Percentiles rank a stretch among this genome's conserved stretches.
These are phyloP conservation scores for Lytechinus variegatus DNA, from an alignment of 35 echinoderm and acorn worm species.

Conservation along the genomic window DNA sequence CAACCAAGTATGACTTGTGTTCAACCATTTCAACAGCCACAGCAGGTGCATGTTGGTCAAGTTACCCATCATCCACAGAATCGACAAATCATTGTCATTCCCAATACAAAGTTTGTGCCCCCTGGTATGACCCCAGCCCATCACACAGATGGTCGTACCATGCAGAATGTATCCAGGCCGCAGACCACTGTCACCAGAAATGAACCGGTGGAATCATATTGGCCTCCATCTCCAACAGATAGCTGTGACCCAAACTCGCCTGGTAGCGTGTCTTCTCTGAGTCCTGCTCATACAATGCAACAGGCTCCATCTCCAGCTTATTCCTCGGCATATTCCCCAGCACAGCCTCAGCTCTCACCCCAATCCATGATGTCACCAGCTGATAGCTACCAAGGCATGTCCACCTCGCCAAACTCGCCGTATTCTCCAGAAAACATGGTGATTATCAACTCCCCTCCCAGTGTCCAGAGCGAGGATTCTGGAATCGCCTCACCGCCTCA, in stretches of 20 bases:
- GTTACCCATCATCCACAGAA: not conserved
- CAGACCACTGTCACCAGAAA: not conserved
- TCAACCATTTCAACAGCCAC: not conserved
- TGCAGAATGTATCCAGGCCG: not conserved
- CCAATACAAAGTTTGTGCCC: not conserved
- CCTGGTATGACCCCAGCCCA: not conserved
- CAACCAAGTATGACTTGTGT: not conserved
- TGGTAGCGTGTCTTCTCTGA: not conserved
- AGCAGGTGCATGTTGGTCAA: not conserved
- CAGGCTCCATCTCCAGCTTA: not conserved
- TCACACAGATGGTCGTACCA: not conserved
- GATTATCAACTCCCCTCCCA: not conserved
- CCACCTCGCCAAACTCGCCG: conserved; percentile 29
- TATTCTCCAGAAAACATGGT: not conserved
- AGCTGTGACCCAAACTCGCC: not conserved
- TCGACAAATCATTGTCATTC: not conserved
- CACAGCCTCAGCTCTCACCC: not conserved
- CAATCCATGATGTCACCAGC: not conserved
- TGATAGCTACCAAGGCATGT: not conserved
- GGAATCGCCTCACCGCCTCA: conserved; percentile 28
- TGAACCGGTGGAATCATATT: not conserved
- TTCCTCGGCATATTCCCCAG: not conserved
- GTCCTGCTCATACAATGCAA: conserved; percentile 2
- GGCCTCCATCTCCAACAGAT: conserved; percentile 18
- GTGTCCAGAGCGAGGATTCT: not conserved